Base-by-base conservation (phyloP, 2,888 invertebrate species). In the Polydrusus tereticollis region DNA sequence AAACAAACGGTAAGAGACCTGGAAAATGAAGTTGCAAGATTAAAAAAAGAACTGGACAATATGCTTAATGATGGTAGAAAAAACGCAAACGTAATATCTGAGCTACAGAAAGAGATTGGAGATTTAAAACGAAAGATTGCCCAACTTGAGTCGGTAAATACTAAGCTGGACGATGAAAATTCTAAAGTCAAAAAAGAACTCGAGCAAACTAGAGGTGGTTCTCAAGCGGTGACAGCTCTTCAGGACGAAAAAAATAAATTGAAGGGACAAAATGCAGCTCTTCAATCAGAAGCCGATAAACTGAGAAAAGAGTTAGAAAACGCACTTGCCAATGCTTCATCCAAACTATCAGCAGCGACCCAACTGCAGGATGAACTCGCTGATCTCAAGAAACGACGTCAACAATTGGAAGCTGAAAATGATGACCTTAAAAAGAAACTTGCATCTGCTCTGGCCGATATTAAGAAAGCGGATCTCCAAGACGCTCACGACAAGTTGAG, bases 1-100 rank as follows among this genome's bases (percentile, higher is more conserved):
- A 69, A 73, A 41, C 76, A 78, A 52, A 72, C 63, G 3, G 73
- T 77, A 21, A 75, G 52, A 29, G 75, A 75, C 45, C 55, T 78
- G 10, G 77, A 78, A 76, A 68, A 68, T 3, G 78, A 79, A 64
- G 62, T 77, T 23, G 72, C 69, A 7, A 75, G 73, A 58, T 55
- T 80, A 45, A 78, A 77, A 63, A 75, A 75, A 62, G 79, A 80
- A 43, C 52, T 80, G n/a, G 79, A 79, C 59, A 47, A 38, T 2
- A 43, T 69, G 36, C 60, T 78, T 58, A 73, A 70, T 63, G 70
- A 75, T 12, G 75, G 77, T 8, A 77, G 73, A 62, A 74, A 76
- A 43, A 75, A 60, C 12, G 63, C 75, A 16, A 63, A 73, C 12
- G 74, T 67, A 5, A 52, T 74, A n/a, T 36, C 71, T 7, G 73